phyloP scores from a whole-genome alignment of 2,113 vertebrate genomes.

The Ardeotis arabs region DNA sequence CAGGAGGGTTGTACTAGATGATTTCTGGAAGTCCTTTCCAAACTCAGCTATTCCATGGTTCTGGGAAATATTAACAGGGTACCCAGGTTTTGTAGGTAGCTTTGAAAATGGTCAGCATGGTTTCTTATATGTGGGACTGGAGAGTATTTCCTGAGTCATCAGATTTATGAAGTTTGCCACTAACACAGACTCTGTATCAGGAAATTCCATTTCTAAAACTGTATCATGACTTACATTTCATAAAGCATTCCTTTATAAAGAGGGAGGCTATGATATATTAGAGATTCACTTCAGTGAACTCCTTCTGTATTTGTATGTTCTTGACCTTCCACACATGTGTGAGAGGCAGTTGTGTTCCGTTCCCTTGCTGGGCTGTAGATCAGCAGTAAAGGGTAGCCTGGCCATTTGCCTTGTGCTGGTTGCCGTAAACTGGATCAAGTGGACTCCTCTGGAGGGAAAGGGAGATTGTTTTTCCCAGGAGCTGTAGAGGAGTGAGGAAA shows the following conservation, averaged over 20 bases:
- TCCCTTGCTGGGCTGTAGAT: neutral
- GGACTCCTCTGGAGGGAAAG: neutral
- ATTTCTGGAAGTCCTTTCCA: neutral
- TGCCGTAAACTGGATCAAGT: neutral
- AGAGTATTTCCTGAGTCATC: neutral
- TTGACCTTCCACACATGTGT: accelerated
- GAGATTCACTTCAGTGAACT: neutral
- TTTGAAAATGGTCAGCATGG: neutral
- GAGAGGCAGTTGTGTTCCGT: accelerated
- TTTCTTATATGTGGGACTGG: neutral
- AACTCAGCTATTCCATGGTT: neutral
- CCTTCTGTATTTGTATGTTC: neutral
- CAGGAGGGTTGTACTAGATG: neutral
- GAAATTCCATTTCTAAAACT: neutral
- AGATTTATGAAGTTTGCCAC: neutral
- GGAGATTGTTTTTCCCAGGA: neutral
- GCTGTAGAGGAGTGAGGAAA: neutral
- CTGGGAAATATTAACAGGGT: neutral
- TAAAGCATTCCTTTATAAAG: neutral
- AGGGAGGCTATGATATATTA: accelerated
- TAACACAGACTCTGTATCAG: neutral
- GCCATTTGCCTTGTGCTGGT: neutral
- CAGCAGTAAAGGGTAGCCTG: neutral
- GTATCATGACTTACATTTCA: neutral
- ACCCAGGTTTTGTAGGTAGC: neutral